Evolutionary conservation across 2,113 vertebrate species (phyloP).

Genomic region (Cyrtonyx montezumae): DNA sequence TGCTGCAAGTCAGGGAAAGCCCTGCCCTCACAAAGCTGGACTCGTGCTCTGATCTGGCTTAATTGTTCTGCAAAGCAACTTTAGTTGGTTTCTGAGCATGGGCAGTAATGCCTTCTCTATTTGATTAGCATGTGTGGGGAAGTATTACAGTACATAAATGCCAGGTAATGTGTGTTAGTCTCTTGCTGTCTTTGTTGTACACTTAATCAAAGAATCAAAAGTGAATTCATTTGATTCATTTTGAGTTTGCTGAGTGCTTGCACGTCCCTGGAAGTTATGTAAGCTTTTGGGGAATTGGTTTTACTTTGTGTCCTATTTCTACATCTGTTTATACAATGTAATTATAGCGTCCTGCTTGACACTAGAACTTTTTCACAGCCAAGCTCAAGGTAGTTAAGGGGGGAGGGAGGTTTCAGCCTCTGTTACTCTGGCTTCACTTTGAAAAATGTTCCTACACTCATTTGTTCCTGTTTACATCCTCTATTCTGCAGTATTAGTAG

Average conservation of each 20-base stretch:
- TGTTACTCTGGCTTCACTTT: background rate
- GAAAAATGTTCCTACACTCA: background rate
- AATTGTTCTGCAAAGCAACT: background rate
- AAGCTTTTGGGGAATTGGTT: background rate
- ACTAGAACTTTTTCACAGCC: background rate
- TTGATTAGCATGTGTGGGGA: fast-evolving
- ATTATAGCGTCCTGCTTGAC: background rate
- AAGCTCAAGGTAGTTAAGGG: background rate
- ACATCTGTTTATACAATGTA: background rate
- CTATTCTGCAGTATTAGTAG: background rate
- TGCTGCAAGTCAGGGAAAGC: background rate
- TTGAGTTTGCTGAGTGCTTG: background rate
- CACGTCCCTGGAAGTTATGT: background rate
- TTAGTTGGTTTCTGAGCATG: background rate
- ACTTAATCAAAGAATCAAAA: too few relatives aligned
- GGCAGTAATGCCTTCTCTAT: background rate
- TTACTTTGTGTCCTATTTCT: background rate
- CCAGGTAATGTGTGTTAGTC: background rate
- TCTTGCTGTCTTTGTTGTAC: background rate
- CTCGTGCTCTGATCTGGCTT: background rate
- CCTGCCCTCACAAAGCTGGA: background rate
- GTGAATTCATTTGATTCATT: fast-evolving
- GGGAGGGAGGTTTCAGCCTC: background rate
- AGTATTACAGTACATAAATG: background rate
- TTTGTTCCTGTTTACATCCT: background rate